Evolutionary conservation across 1,140 invertebrate species (phyloP), one percentile per base, ranked within the genome.

Genomic region (Hyphantria cunea): DNA sequence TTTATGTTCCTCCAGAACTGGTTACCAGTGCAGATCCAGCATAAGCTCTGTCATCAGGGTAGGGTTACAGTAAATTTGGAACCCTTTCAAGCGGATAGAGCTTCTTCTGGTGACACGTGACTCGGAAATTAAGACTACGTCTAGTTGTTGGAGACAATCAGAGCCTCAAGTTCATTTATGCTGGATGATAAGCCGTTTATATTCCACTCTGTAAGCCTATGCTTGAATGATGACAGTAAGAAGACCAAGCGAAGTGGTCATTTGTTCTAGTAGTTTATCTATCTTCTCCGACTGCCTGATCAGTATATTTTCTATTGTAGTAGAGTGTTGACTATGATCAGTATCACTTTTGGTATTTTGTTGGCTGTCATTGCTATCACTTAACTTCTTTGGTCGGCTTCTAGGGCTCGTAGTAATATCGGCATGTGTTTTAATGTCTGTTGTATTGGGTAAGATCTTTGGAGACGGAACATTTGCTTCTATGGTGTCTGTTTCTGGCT

Each of bases 151-250:
- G 3, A 33, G 6, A 15, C 9, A 33, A 15, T n/a, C 44, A n/a
- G 14, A 56, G 47, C 39, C 41, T 44, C 14, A 34, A 48, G 42
- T 45, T 12, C 17, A 11, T 49, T 41, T 39, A 49, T 17, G 15
- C 15, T 11, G 13, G 4, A 5, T 3, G 13, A 44, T 13, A 44
- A 7, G 0, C n/a, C 41, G 13, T 44, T 44, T n/a, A 44, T 44
- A n/a, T 44, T 44, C 41, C 41, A 44, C 6, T 6, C 7, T n/a
- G 41, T n/a, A n/a, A 44, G 0, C 9, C 12, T 44, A n/a, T 13
- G 11, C n/a, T 13, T 44, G 6, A n/a, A 44, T n/a, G 9, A 44
- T 9, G 10, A 1, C n/a, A 13, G 13, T 13, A 6, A 44, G 11
- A 3, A 44, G 41, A 12, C 2, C 41, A 6, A 44, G 11, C 9